Evolutionary conservation across 2,113 vertebrate genomes (phyloP), one percentile per base, ranked within the genome.

Genomic region (Pungitius pungitius): DNA sequence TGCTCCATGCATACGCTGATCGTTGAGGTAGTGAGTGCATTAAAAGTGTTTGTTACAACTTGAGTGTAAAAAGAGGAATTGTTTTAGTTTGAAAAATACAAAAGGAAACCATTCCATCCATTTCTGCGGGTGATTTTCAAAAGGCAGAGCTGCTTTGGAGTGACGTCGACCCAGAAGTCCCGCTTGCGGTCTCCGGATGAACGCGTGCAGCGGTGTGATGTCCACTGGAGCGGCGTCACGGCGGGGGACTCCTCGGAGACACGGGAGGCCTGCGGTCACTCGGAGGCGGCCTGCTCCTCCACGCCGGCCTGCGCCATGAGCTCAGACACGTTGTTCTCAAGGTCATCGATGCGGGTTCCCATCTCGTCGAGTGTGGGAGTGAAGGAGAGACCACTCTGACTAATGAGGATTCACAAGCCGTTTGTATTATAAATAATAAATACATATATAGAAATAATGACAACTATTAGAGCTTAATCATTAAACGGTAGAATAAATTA

Each of bases 261-360:
- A 14, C 2, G 0, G 12, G 0, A 18, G 40, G 22, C 20, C 26
- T 1, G 49, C 51, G 0, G 52, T 94, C 84, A 95, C 89, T 93
- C 17, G 68, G 60, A 77, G 8, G 8, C 81, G 67, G 77, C 84
- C 76, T 88, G 71, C 43, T 87, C 87, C 65, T 95, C 93, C 84
- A 94, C 93, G 6, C 95, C 96, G 12, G 96, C 96, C 57, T 96
- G 94, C 3, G 88, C 87, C 95, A 96, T 96, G 30, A 97, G 90
- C 75, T 93, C 94, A 12, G 83, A 82, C 26, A 97, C 94, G 0
- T 93, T 91, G 75, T 91, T 96, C 87, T 97, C 93, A 0, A 98
- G 91, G 74, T 93, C 91, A 22, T 82, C 83, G 0, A 97, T 95
- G 18, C 92, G 94, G 8, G 85, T 87, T 0, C 95, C 96, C 96